Evolutionary conservation across 2,113 vertebrate genomes (phyloP), one percentile per base, ranked within the genome.

Genomic region (Speoplatyrhinus poulsoni): DNA sequence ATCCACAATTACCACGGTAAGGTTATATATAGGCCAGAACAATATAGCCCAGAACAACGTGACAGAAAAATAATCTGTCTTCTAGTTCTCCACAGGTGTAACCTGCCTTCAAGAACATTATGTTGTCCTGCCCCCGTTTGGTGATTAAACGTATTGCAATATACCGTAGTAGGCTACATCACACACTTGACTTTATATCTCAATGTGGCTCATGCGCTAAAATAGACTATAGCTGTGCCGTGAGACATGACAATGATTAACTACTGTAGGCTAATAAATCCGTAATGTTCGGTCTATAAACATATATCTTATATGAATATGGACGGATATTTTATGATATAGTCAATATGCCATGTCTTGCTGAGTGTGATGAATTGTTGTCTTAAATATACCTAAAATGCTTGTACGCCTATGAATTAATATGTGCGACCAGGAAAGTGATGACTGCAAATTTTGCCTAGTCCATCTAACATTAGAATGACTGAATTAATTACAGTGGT

Each of bases 71-170:
- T 3, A 15, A 54, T 15, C 2, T 15, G 3, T 15, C n/a, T 15
- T 15, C 36, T 3, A 46, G 49, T 11, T 11, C 60, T 72, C 49
- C 3, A 6, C 85, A 84, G 83, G 72, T 81, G 50, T 19, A 62
- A 48, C 1, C 9, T 0, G 65, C 58, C 54, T 32, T 7, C 0
- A 13, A 36, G 49, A 73, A 63, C 9, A 13, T 70, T 73, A 74
- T 46, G 50, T 79, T 82, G 80, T 81, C 70, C 82, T 87, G 90
- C 88, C 91, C 86, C 74, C 89, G 57, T 79, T 88, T 87, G 92
- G 90, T 76, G 50, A 67, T 52, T 6, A 15, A 64, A 69, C 36
- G 80, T 70, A 89, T 72, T 84, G 73, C 90, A 86, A 62, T 61
- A 57, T 11, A 57, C 6, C 26, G 26, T 26, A 26, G 36, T 5